A percentile compares a stretch with the other conserved stretches of the same genome.
Conservation (phyloP, 2,888 invertebrate species). For the Dicyrtoma fusca region DNA sequence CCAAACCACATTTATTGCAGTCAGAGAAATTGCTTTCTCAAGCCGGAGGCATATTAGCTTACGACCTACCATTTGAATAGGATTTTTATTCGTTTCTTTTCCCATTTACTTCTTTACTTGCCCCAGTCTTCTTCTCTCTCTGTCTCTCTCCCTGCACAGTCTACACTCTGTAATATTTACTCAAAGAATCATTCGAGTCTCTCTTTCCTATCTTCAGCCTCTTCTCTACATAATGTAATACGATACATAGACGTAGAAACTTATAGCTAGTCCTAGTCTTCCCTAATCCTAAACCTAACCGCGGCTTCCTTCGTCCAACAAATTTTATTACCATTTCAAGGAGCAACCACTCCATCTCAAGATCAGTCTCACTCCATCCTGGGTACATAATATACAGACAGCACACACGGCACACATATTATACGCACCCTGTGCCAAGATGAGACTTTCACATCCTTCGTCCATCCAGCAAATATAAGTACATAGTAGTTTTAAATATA, state of each 20-base stretch:
- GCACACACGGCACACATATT: background rate
- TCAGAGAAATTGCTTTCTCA: conserved; percentile 51
- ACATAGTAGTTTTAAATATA: too few relatives aligned
- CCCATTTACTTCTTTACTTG: conserved; percentile 40
- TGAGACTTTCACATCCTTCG: too few relatives aligned
- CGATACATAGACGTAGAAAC: too few relatives aligned
- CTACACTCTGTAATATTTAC: conserved; percentile 47
- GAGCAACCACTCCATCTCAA: background rate
- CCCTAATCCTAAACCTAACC: conserved; percentile 8
- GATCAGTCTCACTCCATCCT: background rate
- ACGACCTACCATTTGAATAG: conserved; percentile 40
- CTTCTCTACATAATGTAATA: too few relatives aligned
- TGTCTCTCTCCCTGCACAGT: too few relatives aligned
- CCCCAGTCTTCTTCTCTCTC: conserved; percentile 20
- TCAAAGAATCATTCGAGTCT: conserved; percentile 48
- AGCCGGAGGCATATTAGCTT: conserved; percentile 39
- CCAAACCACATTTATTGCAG: conserved; percentile 16
- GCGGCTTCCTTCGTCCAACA: conserved; percentile 28
- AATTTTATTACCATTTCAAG: conserved; percentile 30
- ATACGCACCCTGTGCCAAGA: too few relatives aligned
- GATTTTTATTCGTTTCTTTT: conserved; percentile 49
- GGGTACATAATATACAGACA: background rate
- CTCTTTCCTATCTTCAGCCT: background rate
- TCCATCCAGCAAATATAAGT: too few relatives aligned
- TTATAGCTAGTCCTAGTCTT: too few relatives aligned